These are phyloP conservation scores for Megalurothrips usitatus DNA, from an alignment of 2,888 invertebrate species.

Conservation along the genomic window DNA sequence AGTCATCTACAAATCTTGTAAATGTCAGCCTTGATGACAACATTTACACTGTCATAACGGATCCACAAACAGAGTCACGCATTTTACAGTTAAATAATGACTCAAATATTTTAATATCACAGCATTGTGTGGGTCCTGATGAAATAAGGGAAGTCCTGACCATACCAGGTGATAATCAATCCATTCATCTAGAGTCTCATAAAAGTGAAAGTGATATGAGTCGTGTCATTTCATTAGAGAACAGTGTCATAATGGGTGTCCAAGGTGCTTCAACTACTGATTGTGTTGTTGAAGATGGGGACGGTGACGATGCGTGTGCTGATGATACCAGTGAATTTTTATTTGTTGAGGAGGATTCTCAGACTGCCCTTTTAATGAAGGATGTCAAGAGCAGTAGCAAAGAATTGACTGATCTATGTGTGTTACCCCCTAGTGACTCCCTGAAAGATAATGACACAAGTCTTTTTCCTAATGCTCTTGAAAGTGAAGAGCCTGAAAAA, in stretches of 20 bases:
- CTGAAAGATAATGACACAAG: background rate
- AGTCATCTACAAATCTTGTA: background rate
- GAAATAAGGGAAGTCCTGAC: background rate
- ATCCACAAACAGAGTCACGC: background rate
- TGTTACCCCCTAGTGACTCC: background rate
- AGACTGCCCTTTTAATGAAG: background rate
- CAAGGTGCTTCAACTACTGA: background rate
- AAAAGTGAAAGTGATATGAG: background rate
- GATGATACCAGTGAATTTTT: background rate
- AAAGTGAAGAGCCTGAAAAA: background rate
- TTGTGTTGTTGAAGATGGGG: background rate
- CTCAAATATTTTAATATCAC: background rate
- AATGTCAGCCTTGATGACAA: background rate
- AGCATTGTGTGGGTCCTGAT: background rate
- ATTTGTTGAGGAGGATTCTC: constrained; percentile 8
- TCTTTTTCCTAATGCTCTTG: background rate
- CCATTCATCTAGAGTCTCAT: background rate
- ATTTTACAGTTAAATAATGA: background rate
- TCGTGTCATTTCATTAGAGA: background rate
- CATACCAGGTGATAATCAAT: background rate
- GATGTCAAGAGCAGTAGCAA: background rate
- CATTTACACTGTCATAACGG: constrained; percentile 1
- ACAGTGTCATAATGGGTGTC: background rate
- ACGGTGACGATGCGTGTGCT: background rate
- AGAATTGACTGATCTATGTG: background rate